Evolutionary conservation across 2,113 vertebrate genomes (phyloP).

Genomic region (Heterotis niloticus): DNA sequence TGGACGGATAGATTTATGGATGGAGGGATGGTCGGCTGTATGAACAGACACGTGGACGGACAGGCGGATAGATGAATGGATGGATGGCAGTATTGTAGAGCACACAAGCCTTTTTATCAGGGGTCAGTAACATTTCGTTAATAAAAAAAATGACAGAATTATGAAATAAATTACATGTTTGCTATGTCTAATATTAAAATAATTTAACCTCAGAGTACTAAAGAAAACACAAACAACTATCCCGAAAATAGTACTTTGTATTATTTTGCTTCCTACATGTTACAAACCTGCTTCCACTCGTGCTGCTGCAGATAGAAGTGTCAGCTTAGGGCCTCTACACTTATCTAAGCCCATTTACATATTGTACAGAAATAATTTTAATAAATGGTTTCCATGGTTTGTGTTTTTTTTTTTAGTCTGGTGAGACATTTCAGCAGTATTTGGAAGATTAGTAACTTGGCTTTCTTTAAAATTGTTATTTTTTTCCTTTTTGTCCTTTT

Average conservation of each 20-base stretch:
- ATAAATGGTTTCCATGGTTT: constrained; percentile 9
- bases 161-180: constrained; percentile 42
- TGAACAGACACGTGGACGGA: too few relatives aligned
- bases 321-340: not conserved
- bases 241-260: not conserved
- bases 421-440: constrained; percentile 44
- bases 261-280: not conserved
- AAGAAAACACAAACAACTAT: not conserved
- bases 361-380: constrained; percentile 1
- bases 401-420: constrained; percentile 37
- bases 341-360: not conserved
- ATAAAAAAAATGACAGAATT: not conserved
- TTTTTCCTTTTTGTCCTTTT: constrained; percentile 36
- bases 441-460: constrained; percentile 44
- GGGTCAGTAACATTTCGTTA: too few relatives aligned
- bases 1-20: too few relatives aligned
- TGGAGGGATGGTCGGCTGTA: too few relatives aligned
- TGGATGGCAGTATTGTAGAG: constrained; percentile 1
- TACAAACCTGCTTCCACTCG: not conserved
- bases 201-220: constrained; percentile 28
- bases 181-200: constrained; percentile 46
- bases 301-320: not conserved
- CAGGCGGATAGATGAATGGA: too few relatives aligned
- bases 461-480: constrained; percentile 28
- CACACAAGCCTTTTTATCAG: too few relatives aligned